phyloP scores from a whole-genome alignment of 2,797 vertebrate species.

The Dendrocincla tyrannina region DNA sequence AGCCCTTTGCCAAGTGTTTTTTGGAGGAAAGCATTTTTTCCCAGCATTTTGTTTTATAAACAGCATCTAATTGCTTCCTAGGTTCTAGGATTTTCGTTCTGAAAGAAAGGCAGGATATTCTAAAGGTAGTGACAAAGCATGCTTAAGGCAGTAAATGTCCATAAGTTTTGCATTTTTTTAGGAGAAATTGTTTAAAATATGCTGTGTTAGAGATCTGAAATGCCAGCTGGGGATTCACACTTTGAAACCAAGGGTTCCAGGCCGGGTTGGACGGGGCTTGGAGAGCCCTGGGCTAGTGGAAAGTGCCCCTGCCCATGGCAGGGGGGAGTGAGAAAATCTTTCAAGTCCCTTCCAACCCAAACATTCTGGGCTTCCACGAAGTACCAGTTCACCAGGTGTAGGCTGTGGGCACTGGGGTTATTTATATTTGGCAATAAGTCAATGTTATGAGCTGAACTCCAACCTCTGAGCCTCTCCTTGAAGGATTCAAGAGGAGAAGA shows the following conservation, averaged over 20 bases:
- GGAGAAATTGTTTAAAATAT: neutral
- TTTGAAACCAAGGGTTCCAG: neutral
- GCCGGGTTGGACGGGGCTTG: neutral
- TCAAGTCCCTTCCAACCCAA: neutral
- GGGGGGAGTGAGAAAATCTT: neutral
- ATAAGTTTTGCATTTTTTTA: neutral
- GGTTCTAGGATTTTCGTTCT: neutral
- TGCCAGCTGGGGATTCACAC: neutral
- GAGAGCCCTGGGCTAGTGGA: neutral
- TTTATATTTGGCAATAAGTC: neutral
- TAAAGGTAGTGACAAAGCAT: neutral
- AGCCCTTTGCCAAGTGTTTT: conserved; percentile 28
- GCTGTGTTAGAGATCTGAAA: neutral
- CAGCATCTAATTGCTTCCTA: conserved; percentile 9
- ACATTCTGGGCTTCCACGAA: neutral
- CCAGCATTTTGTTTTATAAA: conserved; percentile 21
- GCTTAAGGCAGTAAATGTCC: neutral
- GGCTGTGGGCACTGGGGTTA: neutral
- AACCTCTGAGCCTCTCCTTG: neutral
- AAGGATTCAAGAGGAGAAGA: neutral
- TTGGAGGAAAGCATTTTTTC: neutral
- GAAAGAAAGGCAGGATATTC: neutral
- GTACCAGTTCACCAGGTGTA: neutral
- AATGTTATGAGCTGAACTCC: neutral
- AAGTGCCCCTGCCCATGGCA: neutral